Conservation (phyloP, 2,113 vertebrate genomes). For the Hyaena hyaena region DNA sequence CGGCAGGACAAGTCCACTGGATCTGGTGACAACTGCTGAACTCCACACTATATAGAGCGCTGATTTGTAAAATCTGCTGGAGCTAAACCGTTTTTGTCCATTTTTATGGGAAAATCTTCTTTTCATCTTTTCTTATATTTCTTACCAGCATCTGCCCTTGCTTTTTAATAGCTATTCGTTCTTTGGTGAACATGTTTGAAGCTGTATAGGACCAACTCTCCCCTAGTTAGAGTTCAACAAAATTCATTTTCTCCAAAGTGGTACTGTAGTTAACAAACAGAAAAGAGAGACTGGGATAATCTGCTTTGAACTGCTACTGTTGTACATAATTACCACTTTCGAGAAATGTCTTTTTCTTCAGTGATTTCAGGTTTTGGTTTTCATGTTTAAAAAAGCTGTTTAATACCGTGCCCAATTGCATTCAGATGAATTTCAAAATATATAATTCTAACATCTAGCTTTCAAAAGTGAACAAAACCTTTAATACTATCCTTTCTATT, state of each 20-base stretch:
- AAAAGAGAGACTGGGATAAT: background rate
- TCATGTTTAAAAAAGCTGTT: constrained; percentile 65
- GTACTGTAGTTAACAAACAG: constrained; percentile 27
- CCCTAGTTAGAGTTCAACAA: constrained; percentile 27
- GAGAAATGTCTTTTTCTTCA: background rate
- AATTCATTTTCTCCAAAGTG: constrained; percentile 55
- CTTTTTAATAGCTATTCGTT: constrained; percentile 16
- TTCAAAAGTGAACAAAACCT: constrained; percentile 60
- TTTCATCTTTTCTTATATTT: background rate
- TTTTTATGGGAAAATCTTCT: background rate
- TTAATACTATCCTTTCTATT: constrained; percentile 39
- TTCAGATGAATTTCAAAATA: constrained; percentile 70
- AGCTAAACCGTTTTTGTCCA: background rate
- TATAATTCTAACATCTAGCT: constrained; percentile 55
- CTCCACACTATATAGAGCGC: background rate
- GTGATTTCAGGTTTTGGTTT: constrained; percentile 43
- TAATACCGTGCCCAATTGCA: constrained; percentile 37
- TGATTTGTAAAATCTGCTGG: constrained; percentile 55
- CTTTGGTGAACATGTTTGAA: background rate
- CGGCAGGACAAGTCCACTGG: background rate
- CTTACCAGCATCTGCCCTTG: background rate
- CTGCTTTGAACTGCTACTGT: constrained; percentile 15
- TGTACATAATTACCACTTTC: constrained; percentile 35
- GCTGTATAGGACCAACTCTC: background rate
- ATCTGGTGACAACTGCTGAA: background rate